Evolutionary conservation across 1,140 invertebrate species (phyloP).

Genomic region (Hetaerina americana): DNA sequence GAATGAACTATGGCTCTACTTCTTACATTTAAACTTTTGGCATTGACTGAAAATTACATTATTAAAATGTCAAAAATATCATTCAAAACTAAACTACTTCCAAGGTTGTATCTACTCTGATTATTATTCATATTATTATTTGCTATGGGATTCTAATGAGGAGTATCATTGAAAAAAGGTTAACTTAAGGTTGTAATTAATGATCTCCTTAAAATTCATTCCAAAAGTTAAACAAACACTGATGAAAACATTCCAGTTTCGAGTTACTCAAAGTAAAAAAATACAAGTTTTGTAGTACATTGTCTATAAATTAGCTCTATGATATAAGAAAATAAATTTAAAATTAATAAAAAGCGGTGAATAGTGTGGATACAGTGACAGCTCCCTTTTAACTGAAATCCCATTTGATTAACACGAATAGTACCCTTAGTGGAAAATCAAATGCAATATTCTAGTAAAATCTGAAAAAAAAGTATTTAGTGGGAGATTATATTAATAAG

Average conservation of each 20-base stretch:
- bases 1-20: no score
- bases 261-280: neutral
- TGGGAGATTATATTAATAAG: neutral
- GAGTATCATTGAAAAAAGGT: neutral
- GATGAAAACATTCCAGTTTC: neutral
- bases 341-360: neutral
- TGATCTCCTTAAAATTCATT: neutral
- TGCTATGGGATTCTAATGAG: no score
- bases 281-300: no score
- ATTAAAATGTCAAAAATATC: no score
- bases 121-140: no score
- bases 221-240: neutral
- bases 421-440: neutral
- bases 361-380: neutral
- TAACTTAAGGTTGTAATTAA: neutral
- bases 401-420: neutral
- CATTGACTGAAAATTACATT: neutral
- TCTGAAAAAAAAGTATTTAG: constrained; percentile 1
- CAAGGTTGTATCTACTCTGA: no score
- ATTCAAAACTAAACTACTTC: no score
- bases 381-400: neutral
- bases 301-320: neutral
- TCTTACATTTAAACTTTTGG: no score
- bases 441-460: neutral
- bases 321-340: neutral